Base-by-base conservation (phyloP, 1,140 invertebrate genomes). In the Dendrolimus punctatus region DNA sequence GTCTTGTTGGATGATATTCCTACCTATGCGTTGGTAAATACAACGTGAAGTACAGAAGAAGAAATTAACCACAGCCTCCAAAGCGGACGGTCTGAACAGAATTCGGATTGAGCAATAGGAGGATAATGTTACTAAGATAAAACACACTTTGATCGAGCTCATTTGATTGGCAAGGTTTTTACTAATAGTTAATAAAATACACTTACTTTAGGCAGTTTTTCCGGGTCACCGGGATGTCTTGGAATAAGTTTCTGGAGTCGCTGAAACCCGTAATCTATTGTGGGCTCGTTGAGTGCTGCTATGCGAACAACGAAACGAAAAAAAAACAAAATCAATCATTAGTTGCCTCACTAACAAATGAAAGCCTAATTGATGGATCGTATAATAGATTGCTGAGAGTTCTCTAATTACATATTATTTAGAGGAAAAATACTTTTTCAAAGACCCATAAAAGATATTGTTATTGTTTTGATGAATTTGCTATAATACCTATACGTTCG, bases 211-310 rank as follows among this genome's bases (percentile, higher is more conserved):
- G 98, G 96, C 73, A 99, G 88, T 79, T 98, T 97, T 80, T 99
- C 98, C 0, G 98, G 98, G 87, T 99, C 99, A 2, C 98, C 98
- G 0, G 98, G 97, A 91, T 99, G 98, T 57, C 98, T 90, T 6
- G 98, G 98, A 76, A 99, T 96, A 4, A 99, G 91, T 87, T 99
- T 99, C 87, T 99, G 97, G 68, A 99, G 91, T 76, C 98, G 91
- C 88, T 99, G 97, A 84, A 99, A 99, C 36, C 98, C 98, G 80
- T 99, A 99, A 89, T 99, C 99, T 88, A 99, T 99, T 68, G 96
- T 99, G 8, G 98, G 98, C 88, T 99, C 98, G 80, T 96, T 98
- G 73, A 99, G 88, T 50, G 98, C 98, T 99, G 91, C 64, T 92
- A 90, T 87, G 71, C 83, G 76, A 69, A 74, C 51, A 80, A 72